Conservation (phyloP, 2,888 invertebrate genomes). For the Philopedon plagiatum region DNA sequence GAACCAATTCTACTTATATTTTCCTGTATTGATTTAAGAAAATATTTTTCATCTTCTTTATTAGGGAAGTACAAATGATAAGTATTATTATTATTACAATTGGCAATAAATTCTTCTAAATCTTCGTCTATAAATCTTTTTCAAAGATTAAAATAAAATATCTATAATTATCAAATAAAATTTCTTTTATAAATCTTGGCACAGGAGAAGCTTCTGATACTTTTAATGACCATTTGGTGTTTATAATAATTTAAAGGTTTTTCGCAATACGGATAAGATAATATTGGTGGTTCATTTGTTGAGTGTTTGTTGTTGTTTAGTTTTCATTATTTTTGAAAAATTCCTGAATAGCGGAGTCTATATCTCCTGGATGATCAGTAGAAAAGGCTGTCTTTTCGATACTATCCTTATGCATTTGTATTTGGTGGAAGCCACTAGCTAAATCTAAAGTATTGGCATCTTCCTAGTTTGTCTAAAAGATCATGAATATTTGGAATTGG, state of each 20-base stretch:
- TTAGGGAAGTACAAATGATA: not conserved
- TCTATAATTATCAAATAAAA: not conserved
- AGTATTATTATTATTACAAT: not conserved
- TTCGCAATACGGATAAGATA: not conserved
- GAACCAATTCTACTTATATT: not conserved
- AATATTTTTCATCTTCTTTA: not conserved
- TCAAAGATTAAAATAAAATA: not conserved
- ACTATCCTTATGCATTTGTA: too few relatives aligned
- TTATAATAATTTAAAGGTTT: too few relatives aligned
- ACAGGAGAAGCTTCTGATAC: not conserved
- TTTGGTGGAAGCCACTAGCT: too few relatives aligned
- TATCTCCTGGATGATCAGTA: not conserved
- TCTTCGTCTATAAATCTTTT: not conserved
- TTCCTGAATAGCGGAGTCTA: too few relatives aligned
- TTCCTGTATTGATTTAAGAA: not conserved
- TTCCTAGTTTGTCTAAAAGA: too few relatives aligned
- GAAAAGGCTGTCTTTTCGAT: too few relatives aligned
- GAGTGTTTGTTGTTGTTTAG: not conserved
- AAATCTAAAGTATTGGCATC: too few relatives aligned
- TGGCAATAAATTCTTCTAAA: not conserved
- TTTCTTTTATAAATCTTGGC: not conserved
- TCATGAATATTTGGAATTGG: too few relatives aligned
- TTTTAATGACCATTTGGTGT: too few relatives aligned
- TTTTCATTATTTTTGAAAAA: too few relatives aligned
- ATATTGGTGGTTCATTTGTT: constrained; percentile 4